phyloP scores from a whole-genome alignment of 2,797 vertebrate species.

The Aplochiton taeniatus region DNA sequence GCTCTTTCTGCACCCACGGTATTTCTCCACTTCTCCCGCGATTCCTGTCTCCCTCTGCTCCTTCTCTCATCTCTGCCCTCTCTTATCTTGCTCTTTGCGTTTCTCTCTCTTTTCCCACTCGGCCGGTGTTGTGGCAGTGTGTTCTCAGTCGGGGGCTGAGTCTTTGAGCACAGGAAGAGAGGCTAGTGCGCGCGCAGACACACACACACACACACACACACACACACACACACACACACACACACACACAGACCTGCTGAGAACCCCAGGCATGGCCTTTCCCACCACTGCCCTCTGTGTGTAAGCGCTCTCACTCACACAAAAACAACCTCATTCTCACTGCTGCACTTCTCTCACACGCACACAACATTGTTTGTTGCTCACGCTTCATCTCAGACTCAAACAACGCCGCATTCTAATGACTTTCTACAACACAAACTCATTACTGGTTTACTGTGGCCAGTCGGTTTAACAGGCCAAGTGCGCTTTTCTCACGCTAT shows the following conservation, averaged over 20 bases:
- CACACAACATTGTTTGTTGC: neutral
- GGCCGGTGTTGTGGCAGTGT: conserved; percentile 61
- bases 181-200: conserved; percentile 34
- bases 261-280: conserved; percentile 71
- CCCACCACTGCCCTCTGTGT: conserved; percentile 65
- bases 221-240: conserved; percentile 7
- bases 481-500: too few relatives aligned
- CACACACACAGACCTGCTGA: conserved; percentile 51
- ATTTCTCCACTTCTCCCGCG: conserved; percentile 27
- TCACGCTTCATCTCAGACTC: too few relatives aligned
- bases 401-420: too few relatives aligned
- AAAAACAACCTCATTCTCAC: neutral
- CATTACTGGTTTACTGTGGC: too few relatives aligned
- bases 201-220: conserved; percentile 10
- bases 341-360: neutral
- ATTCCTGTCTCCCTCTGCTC: conserved; percentile 37
- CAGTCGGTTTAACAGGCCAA: too few relatives aligned
- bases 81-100: conserved; percentile 30
- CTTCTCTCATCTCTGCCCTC: conserved; percentile 26
- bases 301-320: neutral
- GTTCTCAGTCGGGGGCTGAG: conserved; percentile 47
- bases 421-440: too few relatives aligned
- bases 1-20: conserved; percentile 7
- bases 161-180: conserved; percentile 69
- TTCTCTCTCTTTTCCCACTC: conserved; percentile 45